Conservation (phyloP, 2,113 vertebrate genomes). For the Drymodes brunneopygia region DNA sequence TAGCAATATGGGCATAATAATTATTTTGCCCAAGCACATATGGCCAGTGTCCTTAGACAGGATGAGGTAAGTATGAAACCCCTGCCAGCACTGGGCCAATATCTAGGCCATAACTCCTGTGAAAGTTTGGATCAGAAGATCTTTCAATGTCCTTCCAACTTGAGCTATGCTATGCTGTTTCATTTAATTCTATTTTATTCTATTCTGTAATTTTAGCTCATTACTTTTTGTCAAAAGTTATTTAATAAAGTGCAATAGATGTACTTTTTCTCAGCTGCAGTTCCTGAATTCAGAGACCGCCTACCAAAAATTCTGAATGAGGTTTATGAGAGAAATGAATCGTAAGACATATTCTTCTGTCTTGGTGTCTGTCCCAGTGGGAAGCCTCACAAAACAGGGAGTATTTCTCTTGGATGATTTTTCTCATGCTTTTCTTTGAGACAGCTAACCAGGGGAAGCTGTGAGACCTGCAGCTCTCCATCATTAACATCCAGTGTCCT, state of each 20-base stretch:
- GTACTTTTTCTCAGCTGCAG: neutral
- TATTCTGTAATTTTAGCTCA: neutral
- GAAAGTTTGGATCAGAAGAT: neutral
- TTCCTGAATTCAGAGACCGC: neutral
- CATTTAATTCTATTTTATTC: neutral
- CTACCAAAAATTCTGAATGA: neutral
- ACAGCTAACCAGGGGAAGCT: neutral
- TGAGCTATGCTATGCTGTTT: neutral
- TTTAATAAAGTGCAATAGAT: neutral
- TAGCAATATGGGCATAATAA: neutral
- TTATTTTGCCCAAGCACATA: neutral
- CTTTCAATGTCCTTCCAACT: neutral
- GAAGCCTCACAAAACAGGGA: neutral
- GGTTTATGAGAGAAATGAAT: neutral
- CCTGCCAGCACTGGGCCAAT: neutral
- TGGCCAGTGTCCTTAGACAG: neutral
- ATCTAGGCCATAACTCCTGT: neutral
- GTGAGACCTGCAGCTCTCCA: neutral
- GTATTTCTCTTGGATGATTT: neutral
- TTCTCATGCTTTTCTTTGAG: neutral
- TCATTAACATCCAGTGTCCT: neutral
- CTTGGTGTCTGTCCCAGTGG: neutral
- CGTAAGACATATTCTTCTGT: fast-evolving
- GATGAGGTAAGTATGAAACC: neutral
- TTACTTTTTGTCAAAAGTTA: neutral